Evolutionary conservation across 37 sponge, comb jelly and placozoan species (phyloP).

Genomic region (Spongilla lacustris): DNA sequence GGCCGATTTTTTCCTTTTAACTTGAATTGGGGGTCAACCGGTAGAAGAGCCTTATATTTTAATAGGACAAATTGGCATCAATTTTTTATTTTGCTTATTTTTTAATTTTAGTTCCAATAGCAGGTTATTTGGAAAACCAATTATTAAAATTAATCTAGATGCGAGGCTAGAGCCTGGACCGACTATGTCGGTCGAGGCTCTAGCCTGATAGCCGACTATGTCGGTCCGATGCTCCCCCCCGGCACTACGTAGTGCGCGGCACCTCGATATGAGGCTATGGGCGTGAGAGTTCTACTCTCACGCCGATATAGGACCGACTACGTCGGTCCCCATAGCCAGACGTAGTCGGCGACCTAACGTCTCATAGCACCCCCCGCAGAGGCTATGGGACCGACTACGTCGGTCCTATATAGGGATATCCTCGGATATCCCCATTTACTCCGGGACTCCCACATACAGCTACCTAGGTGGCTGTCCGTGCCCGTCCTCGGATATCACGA

Average conservation of each 20-base stretch:
- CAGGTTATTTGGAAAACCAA: slow-evolving; percentile 56
- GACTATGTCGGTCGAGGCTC: not conserved
- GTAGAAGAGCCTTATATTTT: slow-evolving; percentile 80
- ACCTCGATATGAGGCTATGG: not conserved
- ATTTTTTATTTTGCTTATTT: slow-evolving; percentile 80
- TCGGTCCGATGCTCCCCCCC: no score
- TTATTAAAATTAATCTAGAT: slow-evolving; percentile 24
- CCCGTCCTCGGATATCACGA: slow-evolving; percentile 43
- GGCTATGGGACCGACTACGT: no score
- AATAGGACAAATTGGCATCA: slow-evolving; percentile 68
- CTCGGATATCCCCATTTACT: no score
- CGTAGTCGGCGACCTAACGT: no score
- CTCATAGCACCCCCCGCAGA: no score
- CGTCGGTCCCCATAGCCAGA: no score
- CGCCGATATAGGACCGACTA: no score
- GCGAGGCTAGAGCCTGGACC: not conserved
- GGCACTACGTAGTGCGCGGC: no score
- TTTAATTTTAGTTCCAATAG: slow-evolving; percentile 68
- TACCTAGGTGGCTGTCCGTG: slow-evolving; percentile 27
- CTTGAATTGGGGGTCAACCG: slow-evolving; percentile 77
- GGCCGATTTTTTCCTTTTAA: slow-evolving; percentile 74
- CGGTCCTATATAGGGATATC: no score
- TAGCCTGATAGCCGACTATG: no score
- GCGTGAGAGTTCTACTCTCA: not conserved
- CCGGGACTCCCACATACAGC: no score